Conservation (phyloP, 2,888 invertebrate genomes). For the Metopia argyrocephala region DNA sequence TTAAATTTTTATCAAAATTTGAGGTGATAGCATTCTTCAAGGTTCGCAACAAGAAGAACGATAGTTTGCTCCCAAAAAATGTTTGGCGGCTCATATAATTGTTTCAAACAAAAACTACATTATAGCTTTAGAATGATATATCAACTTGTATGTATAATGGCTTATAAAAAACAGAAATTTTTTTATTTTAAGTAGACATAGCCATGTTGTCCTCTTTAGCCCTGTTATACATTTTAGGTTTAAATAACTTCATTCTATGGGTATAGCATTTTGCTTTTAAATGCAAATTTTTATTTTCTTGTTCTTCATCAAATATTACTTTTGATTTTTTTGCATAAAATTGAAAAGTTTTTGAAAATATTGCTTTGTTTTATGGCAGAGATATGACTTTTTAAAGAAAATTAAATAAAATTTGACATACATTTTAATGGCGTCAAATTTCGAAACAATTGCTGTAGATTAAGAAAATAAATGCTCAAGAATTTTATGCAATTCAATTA, state of each 20-base stretch:
- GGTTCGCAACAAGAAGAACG: too few relatives aligned
- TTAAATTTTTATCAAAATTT: too few relatives aligned
- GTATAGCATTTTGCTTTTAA: slow-evolving; percentile 54
- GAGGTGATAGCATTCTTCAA: too few relatives aligned
- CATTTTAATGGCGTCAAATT: slow-evolving; percentile 3
- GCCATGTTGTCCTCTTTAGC: too few relatives aligned
- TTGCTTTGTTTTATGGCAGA: background rate
- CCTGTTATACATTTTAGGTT: background rate
- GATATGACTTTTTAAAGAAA: slow-evolving; percentile 27
- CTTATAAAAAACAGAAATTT: too few relatives aligned
- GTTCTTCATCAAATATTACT: slow-evolving; percentile 9
- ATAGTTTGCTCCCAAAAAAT: too few relatives aligned
- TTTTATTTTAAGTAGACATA: too few relatives aligned
- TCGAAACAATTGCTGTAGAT: background rate
- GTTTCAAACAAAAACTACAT: too few relatives aligned
- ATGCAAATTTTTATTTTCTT: slow-evolving; percentile 55
- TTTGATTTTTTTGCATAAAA: slow-evolving; percentile 27
- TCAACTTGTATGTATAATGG: too few relatives aligned
- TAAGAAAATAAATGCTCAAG: background rate
- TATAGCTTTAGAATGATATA: too few relatives aligned
- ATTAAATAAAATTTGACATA: slow-evolving; percentile 26
- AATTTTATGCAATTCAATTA: slow-evolving; percentile 19
- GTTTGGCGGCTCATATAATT: too few relatives aligned
- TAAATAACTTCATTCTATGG: slow-evolving; percentile 36
- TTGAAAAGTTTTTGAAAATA: slow-evolving; percentile 8